phyloP scores from a whole-genome alignment of 2,797 vertebrate genomes.

The Phataginus tricuspis region DNA sequence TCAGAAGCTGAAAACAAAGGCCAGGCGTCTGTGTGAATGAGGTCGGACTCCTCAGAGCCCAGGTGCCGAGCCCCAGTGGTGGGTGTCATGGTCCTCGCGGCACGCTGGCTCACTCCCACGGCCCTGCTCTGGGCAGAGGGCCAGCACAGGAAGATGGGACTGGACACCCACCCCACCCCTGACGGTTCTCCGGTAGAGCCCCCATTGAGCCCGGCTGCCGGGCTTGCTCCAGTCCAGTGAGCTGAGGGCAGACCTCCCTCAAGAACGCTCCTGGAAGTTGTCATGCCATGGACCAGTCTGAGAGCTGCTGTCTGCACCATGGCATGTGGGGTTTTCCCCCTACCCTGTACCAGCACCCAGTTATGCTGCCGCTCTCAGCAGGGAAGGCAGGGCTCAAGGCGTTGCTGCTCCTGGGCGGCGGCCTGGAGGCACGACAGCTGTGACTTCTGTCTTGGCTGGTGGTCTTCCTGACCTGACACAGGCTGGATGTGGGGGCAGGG shows the following conservation, averaged over 20 bases:
- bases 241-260: background rate
- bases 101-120: too few relatives aligned
- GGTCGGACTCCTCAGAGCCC: background rate
- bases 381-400: background rate
- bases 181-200: too few relatives aligned
- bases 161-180: accelerated
- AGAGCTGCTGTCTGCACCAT: background rate
- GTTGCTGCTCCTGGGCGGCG: accelerated
- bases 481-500: background rate
- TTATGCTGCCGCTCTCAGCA: too few relatives aligned
- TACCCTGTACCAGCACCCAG: too few relatives aligned
- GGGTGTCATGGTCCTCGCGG: background rate
- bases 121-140: background rate
- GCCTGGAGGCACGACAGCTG: accelerated
- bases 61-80: background rate
- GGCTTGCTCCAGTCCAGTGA: background rate
- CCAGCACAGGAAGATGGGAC: background rate
- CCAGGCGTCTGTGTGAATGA: background rate
- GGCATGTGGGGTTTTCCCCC: background rate
- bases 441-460: too few relatives aligned
- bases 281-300: background rate
- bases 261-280: background rate
- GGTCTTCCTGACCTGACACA: too few relatives aligned
- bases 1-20: background rate
- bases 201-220: too few relatives aligned